These are phyloP conservation scores for Papilio xuthus DNA, from an alignment of 1,140 invertebrate genomes.

Conservation along the genomic window DNA sequence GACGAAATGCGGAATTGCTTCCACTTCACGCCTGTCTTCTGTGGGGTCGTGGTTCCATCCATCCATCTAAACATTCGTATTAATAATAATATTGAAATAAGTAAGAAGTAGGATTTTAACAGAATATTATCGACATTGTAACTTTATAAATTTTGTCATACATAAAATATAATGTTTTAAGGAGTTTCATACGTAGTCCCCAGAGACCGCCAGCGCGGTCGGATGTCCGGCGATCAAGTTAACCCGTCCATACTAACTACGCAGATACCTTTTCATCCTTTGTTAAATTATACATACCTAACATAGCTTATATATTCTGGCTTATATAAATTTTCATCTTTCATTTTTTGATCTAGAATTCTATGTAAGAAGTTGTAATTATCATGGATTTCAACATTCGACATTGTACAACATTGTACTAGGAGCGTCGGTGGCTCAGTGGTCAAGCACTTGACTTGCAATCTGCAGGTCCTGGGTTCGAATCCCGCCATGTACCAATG, in stretches of 20 bases:
- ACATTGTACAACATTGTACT: too few species aligned
- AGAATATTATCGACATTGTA: neutral
- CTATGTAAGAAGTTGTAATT: too few species aligned
- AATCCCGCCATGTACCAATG: too few species aligned
- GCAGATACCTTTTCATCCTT: neutral
- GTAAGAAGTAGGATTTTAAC: neutral
- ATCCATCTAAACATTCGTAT: neutral
- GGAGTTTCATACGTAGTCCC: conserved; percentile 2
- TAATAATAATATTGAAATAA: neutral
- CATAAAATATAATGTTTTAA: neutral
- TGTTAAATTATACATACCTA: neutral
- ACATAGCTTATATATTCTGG: neutral
- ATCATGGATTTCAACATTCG: too few species aligned
- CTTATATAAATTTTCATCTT: neutral
- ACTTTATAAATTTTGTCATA: neutral
- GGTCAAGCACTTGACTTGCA: too few species aligned
- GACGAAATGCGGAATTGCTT: too few species aligned
- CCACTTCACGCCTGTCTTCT: too few species aligned
- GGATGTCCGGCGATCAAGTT: neutral
- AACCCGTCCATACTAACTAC: neutral
- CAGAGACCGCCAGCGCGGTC: neutral
- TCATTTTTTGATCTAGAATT: neutral
- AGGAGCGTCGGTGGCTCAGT: too few species aligned
- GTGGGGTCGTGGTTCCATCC: too few species aligned
- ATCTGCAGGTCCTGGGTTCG: too few species aligned